Percentiles rank a stretch among this genome's conserved stretches.
Evolutionary conservation across 2,797 vertebrate species (phyloP).

Genomic region (Ctenosaura bakeri): DNA sequence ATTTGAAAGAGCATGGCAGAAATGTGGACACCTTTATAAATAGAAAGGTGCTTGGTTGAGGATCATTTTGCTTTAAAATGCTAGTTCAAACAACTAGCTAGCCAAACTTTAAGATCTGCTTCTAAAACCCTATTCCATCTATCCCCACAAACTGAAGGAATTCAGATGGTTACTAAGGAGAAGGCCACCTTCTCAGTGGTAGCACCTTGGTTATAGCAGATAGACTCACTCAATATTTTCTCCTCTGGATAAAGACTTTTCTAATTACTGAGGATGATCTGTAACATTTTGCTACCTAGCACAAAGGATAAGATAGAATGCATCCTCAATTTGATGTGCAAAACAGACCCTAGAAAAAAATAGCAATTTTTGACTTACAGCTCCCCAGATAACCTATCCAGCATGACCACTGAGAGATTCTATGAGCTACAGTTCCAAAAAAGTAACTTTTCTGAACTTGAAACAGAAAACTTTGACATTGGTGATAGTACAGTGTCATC

Average conservation of each 20-base stretch:
- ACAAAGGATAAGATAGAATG: background rate
- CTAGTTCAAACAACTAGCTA: background rate
- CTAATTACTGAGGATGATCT: too few relatives aligned
- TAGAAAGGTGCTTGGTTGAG: too few relatives aligned
- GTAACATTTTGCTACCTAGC: background rate
- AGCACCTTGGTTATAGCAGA: background rate
- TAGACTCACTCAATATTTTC: too few relatives aligned
- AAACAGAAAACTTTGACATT: background rate
- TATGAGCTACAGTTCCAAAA: too few relatives aligned
- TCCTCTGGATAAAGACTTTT: too few relatives aligned
- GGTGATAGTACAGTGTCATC: background rate
- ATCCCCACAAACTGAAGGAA: background rate
- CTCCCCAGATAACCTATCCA: too few relatives aligned
- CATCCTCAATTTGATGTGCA: background rate
- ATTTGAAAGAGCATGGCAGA: slow-evolving; percentile 29
- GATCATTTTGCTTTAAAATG: background rate
- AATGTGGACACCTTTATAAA: slow-evolving; percentile 43
- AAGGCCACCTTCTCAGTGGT: background rate
- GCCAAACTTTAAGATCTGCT: background rate
- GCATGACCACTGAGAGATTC: too few relatives aligned
- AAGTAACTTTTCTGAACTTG: too few relatives aligned
- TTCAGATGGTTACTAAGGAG: background rate
- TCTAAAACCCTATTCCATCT: background rate
- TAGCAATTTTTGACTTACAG: too few relatives aligned
- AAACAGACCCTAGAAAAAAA: background rate